Conservation (phyloP, 2,113 vertebrate genomes). For the Ifrita kowaldi region DNA sequence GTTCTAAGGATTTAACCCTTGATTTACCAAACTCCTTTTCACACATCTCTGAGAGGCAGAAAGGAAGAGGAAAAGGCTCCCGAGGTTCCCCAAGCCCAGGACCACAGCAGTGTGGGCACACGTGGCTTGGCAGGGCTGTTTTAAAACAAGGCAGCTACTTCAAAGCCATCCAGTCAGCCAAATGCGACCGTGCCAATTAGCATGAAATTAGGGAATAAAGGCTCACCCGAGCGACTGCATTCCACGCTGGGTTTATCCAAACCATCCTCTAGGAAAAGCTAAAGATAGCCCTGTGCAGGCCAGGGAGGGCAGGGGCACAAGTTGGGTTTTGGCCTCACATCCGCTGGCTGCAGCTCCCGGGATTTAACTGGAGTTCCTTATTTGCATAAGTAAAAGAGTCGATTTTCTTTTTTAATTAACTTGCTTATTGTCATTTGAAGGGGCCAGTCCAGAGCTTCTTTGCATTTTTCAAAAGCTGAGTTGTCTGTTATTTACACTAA, state of each 20-base stretch:
- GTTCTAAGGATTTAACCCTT: neutral
- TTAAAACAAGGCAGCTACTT: neutral
- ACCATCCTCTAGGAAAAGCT: neutral
- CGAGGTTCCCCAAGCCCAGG: neutral
- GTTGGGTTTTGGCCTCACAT: neutral
- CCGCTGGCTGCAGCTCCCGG: neutral
- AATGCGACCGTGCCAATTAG: conserved; percentile 4
- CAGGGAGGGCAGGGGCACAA: neutral
- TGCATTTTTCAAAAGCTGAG: neutral
- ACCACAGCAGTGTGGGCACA: neutral
- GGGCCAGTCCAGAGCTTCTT: neutral
- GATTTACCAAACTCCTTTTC: neutral
- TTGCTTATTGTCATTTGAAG: neutral
- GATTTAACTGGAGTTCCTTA: neutral
- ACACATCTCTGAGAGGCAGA: neutral
- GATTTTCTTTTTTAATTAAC: neutral
- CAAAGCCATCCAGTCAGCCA: neutral
- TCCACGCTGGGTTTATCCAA: neutral
- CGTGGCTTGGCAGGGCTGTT: accelerated
- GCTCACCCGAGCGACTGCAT: neutral
- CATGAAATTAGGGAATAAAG: conserved; percentile 19
- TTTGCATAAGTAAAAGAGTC: neutral
- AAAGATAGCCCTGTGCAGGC: neutral
- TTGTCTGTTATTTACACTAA: neutral
- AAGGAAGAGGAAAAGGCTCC: neutral